These are phyloP conservation scores for Manis javanica DNA, from an alignment of 2,797 vertebrate genomes.

Conservation along the genomic window DNA sequence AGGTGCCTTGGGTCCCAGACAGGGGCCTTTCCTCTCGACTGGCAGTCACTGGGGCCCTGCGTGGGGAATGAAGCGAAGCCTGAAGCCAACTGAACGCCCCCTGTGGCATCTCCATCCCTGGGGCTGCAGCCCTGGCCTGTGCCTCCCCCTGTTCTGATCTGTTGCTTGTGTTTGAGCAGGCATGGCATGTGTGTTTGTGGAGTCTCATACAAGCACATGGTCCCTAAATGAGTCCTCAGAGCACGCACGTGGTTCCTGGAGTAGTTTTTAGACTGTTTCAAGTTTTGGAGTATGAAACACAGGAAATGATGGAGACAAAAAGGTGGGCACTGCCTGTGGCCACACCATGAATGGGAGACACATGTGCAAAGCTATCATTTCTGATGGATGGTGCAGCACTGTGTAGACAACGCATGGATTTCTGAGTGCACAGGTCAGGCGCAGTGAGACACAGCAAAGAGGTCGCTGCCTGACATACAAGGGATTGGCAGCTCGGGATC, in stretches of 20 bases:
- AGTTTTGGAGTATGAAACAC: background rate
- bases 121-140: background rate
- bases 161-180: background rate
- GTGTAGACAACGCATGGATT: background rate
- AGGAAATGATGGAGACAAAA: background rate
- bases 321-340: background rate
- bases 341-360: background rate
- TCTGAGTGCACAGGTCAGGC: background rate
- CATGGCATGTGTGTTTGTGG: background rate
- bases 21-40: constrained; percentile 37
- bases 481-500: background rate
- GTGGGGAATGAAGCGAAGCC: background rate
- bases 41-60: constrained; percentile 29
- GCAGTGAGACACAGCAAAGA: background rate
- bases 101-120: background rate
- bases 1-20: constrained; percentile 69
- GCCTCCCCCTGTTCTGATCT: background rate
- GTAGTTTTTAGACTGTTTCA: background rate
- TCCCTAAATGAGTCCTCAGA: background rate
- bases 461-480: background rate
- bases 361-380: background rate
- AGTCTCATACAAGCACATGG: background rate
- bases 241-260: rapidly evolving
- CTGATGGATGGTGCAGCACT: too few species aligned
- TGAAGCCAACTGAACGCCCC: background rate